Base-by-base conservation (phyloP, 2,797 vertebrate genomes). In the Enteromius anoplus region DNA sequence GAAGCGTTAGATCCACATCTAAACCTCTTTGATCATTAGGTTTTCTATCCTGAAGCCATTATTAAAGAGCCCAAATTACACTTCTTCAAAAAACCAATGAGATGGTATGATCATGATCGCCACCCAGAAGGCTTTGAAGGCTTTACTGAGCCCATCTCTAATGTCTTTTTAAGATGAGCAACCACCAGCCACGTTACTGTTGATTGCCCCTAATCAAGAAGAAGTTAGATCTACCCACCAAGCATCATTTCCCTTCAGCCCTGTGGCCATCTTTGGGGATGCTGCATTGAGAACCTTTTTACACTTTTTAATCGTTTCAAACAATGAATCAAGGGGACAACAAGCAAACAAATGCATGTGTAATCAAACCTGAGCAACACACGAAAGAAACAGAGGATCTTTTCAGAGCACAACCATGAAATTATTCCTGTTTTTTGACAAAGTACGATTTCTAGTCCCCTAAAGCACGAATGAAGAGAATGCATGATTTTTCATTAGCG, bases 81-180 rank as follows among this genome's bases (percentile, higher is more conserved):
- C 26, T 23, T 49, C 60, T 34, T 78, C 66, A 64, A 11, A 19
- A 62, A 86, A 68, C 17, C 71, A 53, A 29, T 32, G 26, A 11
- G 14, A 10, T 26, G 37, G 26, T 26, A 49, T 42, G 15, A 47
- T 68, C 40, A 17, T 69, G 12, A 53, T 62, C 10, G 17, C 40
- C 62, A 45, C 69, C 51, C 64, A 79, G 49, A 60, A 84, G 60
- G 72, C 45, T 77, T 77, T 49, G 45, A 53, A 84, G 64, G 69
- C 51, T 79, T 75, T 49, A 40, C 64, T 4, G 87, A 90, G 88
- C 75, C 81, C 62, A 66, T 83, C 19, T 66, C 84, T 89, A 88
- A 89, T 90, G 81, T 87, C 77, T 91, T 89, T 90, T 88, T 87
- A 87, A 85, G 84, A 88, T 86, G 89, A 91, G 90, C 88, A 91